phyloP scores from a whole-genome alignment of 1,140 invertebrate species.

The Ylistrum balloti region DNA sequence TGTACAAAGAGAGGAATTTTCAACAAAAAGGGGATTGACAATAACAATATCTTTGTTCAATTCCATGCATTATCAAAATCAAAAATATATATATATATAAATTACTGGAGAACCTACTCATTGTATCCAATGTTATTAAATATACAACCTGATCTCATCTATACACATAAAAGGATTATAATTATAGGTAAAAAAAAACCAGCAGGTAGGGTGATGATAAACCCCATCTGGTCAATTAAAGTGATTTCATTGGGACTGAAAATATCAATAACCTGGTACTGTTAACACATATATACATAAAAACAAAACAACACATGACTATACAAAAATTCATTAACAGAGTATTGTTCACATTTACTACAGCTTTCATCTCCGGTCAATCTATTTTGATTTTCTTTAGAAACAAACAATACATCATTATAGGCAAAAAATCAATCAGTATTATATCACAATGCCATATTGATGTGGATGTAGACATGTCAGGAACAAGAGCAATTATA shows the following conservation, averaged over 20 bases:
- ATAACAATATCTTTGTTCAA: no score
- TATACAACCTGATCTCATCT: no score
- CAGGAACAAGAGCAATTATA: slow-evolving; percentile 32
- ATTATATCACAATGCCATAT: slow-evolving; percentile 14
- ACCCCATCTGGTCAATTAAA: background rate
- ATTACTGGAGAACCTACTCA: no score
- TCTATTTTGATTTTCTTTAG: background rate
- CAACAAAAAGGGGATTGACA: no score
- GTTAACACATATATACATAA: background rate
- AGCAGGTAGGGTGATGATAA: background rate
- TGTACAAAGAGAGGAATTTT: no score
- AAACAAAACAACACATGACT: background rate
- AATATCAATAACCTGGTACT: background rate
- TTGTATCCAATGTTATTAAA: no score
- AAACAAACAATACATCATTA: slow-evolving; percentile 22
- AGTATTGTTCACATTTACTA: background rate
- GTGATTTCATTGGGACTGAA: background rate
- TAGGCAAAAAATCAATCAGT: background rate
- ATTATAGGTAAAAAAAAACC: no score
- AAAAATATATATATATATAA: no score
- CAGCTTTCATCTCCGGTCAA: background rate
- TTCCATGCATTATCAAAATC: no score
- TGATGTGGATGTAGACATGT: background rate
- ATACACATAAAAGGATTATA: no score
- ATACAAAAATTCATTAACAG: background rate